These are phyloP conservation scores for Cygnus olor DNA, from an alignment of 2,797 vertebrate species.

Conservation along the genomic window DNA sequence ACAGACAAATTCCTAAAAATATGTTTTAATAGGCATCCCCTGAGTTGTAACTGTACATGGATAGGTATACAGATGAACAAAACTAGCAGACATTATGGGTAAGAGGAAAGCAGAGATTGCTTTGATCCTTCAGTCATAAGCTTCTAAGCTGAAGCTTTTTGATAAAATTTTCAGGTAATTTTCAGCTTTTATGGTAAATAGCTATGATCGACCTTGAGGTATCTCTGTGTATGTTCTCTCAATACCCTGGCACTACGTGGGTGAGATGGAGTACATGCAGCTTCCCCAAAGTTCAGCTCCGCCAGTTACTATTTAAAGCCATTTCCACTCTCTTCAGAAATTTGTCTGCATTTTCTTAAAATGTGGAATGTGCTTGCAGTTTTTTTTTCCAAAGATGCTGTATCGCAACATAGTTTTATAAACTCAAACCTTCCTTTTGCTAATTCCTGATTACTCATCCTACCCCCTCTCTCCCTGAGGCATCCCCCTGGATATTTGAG, in stretches of 20 bases:
- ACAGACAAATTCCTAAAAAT: not conserved
- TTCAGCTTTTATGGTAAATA: constrained; percentile 13
- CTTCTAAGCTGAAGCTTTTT: not conserved
- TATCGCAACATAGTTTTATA: not conserved
- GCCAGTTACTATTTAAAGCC: not conserved
- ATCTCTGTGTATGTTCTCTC: not conserved
- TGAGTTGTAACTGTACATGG: not conserved
- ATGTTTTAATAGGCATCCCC: not conserved
- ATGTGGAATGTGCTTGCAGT: not conserved
- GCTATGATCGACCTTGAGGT: not conserved
- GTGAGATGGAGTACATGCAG: not conserved
- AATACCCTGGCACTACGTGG: not conserved
- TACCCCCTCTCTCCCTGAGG: not conserved
- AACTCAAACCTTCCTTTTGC: not conserved
- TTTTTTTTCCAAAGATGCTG: not conserved
- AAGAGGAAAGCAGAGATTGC: not conserved
- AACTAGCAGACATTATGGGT: not conserved
- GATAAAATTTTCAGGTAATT: not conserved
- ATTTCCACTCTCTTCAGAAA: not conserved
- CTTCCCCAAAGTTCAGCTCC: not conserved
- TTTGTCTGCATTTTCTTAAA: not conserved
- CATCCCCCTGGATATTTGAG: not conserved
- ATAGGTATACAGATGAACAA: not conserved
- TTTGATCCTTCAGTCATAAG: not conserved
- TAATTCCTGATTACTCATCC: not conserved